These are phyloP conservation scores for Tetranychus piercei DNA, from an alignment of 2,888 invertebrate species.

Conservation along the genomic window DNA sequence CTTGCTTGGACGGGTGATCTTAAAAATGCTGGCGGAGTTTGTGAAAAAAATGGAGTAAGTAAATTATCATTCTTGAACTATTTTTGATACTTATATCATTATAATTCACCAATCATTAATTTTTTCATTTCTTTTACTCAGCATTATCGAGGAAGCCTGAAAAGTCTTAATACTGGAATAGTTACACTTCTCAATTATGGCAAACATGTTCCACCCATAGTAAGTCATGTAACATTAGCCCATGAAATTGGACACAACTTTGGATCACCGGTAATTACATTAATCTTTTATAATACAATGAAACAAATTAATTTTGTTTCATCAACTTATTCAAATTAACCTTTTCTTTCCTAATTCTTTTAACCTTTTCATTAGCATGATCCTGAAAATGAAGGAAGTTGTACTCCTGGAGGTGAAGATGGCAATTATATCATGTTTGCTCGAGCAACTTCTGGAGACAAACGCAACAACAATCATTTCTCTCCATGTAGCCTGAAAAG, in stretches of 20 bases:
- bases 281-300: slow-evolving; percentile 37
- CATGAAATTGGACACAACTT: slow-evolving; percentile 99
- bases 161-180: slow-evolving; percentile 91
- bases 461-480: slow-evolving; percentile 92
- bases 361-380: slow-evolving; percentile 50
- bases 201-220: slow-evolving; percentile 91
- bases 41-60: slow-evolving; percentile 75
- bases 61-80: background rate
- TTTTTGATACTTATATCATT: background rate
- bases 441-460: slow-evolving; percentile 90
- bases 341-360: background rate
- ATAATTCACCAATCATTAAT: background rate
- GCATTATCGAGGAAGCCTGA: slow-evolving; percentile 79
- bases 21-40: slow-evolving; percentile 91
- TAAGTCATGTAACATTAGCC: slow-evolving; percentile 89
- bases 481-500: slow-evolving; percentile 79
- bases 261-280: slow-evolving; percentile 54
- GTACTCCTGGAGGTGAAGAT: slow-evolving; percentile 81
- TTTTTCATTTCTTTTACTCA: slow-evolving; percentile 34
- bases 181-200: slow-evolving; percentile 94
- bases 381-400: slow-evolving; percentile 52
- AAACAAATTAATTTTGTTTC: slow-evolving; percentile 16
- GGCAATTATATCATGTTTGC: slow-evolving; percentile 99
- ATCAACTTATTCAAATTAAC: background rate
- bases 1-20: slow-evolving; percentile 94